Conservation (phyloP, 1,140 invertebrate genomes). For the Bicyclus anynana region DNA sequence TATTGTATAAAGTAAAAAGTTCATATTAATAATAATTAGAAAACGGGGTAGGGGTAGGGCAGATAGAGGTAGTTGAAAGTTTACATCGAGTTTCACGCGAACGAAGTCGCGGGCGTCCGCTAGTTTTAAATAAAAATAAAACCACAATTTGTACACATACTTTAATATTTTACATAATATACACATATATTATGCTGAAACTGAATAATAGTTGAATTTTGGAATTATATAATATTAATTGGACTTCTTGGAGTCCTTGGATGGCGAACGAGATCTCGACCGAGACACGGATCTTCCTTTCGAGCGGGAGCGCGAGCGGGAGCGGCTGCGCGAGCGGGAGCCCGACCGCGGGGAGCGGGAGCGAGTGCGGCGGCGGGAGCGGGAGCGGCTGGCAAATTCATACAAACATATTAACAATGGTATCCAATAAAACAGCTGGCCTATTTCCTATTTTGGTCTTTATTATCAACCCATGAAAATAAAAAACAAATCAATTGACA, state of each 20-base stretch:
- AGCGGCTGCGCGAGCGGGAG: constrained; percentile 61
- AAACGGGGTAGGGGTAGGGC: no score
- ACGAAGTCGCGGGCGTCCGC: no score
- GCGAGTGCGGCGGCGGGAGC: constrained; percentile 58
- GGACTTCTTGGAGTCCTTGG: constrained; percentile 71
- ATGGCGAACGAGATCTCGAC: constrained; percentile 65
- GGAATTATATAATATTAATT: constrained; percentile 15
- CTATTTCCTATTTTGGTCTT: no score
- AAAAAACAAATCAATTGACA: no score
- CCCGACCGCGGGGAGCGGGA: constrained; percentile 63
- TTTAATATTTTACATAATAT: background rate
- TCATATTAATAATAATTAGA: no score
- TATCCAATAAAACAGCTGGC: no score
- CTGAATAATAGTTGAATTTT: background rate
- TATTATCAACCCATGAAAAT: no score
- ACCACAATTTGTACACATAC: background rate
- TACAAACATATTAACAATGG: no score
- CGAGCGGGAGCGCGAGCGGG: constrained; percentile 63
- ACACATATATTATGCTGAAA: background rate
- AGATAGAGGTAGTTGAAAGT: no score
- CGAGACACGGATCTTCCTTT: constrained; percentile 66
- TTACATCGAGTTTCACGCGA: no score
- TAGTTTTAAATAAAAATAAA: no score
- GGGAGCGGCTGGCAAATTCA: constrained; percentile 45
- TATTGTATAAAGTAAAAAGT: no score